These are phyloP conservation scores for Lutraria lutraria DNA, from an alignment of 2,888 invertebrate genomes.

Conservation along the genomic window DNA sequence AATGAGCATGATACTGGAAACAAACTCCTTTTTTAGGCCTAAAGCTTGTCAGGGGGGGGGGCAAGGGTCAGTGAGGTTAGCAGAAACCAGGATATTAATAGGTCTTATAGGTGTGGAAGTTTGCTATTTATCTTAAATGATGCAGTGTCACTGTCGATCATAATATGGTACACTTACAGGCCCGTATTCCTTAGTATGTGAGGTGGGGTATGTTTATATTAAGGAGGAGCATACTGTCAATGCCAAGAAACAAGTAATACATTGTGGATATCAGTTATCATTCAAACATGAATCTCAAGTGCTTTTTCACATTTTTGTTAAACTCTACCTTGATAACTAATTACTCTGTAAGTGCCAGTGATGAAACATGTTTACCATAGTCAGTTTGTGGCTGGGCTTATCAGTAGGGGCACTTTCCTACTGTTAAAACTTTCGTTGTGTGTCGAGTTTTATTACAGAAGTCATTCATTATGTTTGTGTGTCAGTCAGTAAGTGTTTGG, in stretches of 20 bases:
- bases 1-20: too few relatives aligned
- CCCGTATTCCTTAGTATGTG: background rate
- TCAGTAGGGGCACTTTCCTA: conserved; percentile 17
- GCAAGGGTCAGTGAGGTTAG: too few relatives aligned
- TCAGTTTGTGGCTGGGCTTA: conserved; percentile 29
- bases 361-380: conserved; percentile 40
- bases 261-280: too few relatives aligned
- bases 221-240: background rate
- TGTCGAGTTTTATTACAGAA: background rate
- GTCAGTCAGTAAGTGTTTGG: background rate
- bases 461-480: background rate
- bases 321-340: conserved; percentile 41
- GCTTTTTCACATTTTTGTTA: conserved; percentile 3
- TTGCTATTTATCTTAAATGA: too few relatives aligned
- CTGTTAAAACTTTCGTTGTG: conserved; percentile 4
- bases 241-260: background rate
- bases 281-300: background rate
- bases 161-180: too few relatives aligned
- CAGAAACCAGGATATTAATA: too few relatives aligned
- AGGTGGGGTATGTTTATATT: conserved; percentile 10
- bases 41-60: too few relatives aligned
- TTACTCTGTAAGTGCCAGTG: conserved; percentile 51
- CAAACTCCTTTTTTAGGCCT: too few relatives aligned
- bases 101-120: too few relatives aligned
- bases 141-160: too few relatives aligned